Evolutionary conservation across 2,888 invertebrate species (phyloP).

Genomic region (Patella pellucida): DNA sequence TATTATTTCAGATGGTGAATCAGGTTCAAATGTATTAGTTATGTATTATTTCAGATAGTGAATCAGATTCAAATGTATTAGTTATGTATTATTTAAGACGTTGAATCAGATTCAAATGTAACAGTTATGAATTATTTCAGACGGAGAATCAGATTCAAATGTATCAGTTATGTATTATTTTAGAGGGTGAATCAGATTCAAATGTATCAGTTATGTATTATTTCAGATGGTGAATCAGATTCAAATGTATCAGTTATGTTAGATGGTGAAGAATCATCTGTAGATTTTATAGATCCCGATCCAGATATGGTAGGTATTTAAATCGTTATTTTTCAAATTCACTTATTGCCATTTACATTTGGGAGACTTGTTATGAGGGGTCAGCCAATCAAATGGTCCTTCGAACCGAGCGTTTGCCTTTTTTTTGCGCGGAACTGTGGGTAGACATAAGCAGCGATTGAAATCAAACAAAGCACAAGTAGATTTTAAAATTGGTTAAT

Average conservation of each 20-base stretch:
- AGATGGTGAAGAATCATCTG: conserved; percentile 92
- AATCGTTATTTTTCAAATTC: too few relatives aligned
- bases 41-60: conserved; percentile 49
- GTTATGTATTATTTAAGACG: conserved; percentile 77
- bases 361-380: too few relatives aligned
- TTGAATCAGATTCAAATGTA: conserved; percentile 81
- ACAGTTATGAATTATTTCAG: conserved; percentile 79
- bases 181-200: conserved; percentile 88
- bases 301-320: conserved; percentile 32
- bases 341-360: too few relatives aligned
- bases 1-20: conserved; percentile 91
- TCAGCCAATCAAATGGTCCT: too few relatives aligned
- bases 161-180: conserved; percentile 92
- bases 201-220: conserved; percentile 79
- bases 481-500: too few relatives aligned
- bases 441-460: too few relatives aligned
- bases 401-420: too few relatives aligned
- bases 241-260: conserved; percentile 92
- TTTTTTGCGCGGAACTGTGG: too few relatives aligned
- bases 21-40: too few relatives aligned
- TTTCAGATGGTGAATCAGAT: conserved; percentile 72
- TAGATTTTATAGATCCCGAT: conserved; percentile 82
- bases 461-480: too few relatives aligned
- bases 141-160: conserved; percentile 78
- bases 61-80: conserved; percentile 84